Conservation (phyloP, 1,140 invertebrate species). For the Drosophila nebulosa region DNA sequence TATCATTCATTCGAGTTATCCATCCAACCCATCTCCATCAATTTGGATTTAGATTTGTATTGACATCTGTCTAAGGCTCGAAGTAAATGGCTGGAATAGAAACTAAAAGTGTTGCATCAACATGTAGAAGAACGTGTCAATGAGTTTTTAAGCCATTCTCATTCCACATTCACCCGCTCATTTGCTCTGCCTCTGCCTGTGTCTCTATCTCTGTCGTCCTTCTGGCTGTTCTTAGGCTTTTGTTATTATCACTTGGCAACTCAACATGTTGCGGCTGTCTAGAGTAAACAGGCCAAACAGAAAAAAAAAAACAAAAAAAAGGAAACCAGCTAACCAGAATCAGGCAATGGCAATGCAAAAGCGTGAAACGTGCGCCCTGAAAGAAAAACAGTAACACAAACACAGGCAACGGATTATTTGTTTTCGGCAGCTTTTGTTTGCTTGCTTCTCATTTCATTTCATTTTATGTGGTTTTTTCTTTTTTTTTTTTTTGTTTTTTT, state of each 20-base stretch:
- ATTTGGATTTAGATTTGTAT: constrained; percentile 40
- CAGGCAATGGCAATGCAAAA: background rate
- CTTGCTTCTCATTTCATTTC: constrained; percentile 15
- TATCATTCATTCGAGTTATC: constrained; percentile 14
- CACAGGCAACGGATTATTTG: constrained; percentile 63
- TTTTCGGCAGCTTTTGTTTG: constrained; percentile 75
- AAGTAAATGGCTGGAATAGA: constrained; percentile 20
- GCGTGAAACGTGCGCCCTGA: constrained; percentile 9
- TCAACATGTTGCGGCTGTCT: constrained; percentile 70
- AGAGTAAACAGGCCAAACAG: constrained; percentile 20
- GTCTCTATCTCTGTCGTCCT: background rate
- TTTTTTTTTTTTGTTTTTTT: background rate
- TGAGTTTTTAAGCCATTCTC: constrained; percentile 54
- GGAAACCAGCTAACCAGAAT: background rate
- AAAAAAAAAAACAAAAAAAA: constrained; percentile 24
- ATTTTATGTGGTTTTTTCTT: background rate
- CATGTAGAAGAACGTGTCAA: constrained; percentile 58
- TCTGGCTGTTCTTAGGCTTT: constrained; percentile 39
- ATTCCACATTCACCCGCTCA: no score
- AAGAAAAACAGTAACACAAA: constrained; percentile 33
- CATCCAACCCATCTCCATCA: constrained; percentile 41
- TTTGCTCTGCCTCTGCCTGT: background rate
- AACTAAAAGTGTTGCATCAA: constrained; percentile 50
- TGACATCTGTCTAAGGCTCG: constrained; percentile 59
- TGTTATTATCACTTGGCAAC: constrained; percentile 73